A percentile compares a stretch with the other conserved stretches of the same genome.
Evolutionary conservation across 2,113 vertebrate genomes (phyloP).

Genomic region (Cyphomyrus discorhynchus): DNA sequence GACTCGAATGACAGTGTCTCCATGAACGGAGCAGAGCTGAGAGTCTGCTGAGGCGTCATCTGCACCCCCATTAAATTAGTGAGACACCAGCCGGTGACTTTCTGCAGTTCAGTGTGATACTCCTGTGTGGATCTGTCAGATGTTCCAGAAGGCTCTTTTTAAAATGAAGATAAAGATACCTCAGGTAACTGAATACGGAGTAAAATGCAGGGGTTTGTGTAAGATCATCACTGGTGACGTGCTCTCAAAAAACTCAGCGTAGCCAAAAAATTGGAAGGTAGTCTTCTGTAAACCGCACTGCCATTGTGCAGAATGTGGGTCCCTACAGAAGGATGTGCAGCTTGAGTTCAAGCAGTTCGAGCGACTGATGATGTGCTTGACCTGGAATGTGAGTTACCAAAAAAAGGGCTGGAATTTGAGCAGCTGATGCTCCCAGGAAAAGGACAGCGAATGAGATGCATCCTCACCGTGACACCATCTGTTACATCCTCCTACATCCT

Average conservation of each 20-base stretch:
- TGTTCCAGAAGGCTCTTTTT: neutral
- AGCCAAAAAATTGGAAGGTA: neutral
- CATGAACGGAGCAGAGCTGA: neutral
- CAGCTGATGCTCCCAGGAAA: neutral
- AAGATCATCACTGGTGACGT: neutral
- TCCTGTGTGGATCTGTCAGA: neutral
- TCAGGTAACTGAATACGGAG: neutral
- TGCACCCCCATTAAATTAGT: neutral
- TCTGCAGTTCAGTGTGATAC: neutral
- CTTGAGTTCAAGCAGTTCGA: neutral
- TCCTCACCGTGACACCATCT: neutral
- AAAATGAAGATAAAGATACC: neutral
- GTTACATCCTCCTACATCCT: neutral
- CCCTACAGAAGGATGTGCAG: neutral
- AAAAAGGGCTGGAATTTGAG: neutral
- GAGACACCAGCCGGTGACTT: neutral
- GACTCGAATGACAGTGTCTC: neutral
- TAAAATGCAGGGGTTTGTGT: neutral
- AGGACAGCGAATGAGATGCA: neutral
- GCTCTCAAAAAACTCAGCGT: neutral
- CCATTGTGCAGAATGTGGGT: neutral
- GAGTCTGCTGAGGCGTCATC: neutral
- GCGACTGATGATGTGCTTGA: neutral
- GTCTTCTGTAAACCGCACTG: neutral
- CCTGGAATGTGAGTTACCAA: neutral